Evolutionary conservation across 2,888 invertebrate genomes (phyloP), one percentile per base, ranked within the genome.

Genomic region (Heteromurus nitidus): DNA sequence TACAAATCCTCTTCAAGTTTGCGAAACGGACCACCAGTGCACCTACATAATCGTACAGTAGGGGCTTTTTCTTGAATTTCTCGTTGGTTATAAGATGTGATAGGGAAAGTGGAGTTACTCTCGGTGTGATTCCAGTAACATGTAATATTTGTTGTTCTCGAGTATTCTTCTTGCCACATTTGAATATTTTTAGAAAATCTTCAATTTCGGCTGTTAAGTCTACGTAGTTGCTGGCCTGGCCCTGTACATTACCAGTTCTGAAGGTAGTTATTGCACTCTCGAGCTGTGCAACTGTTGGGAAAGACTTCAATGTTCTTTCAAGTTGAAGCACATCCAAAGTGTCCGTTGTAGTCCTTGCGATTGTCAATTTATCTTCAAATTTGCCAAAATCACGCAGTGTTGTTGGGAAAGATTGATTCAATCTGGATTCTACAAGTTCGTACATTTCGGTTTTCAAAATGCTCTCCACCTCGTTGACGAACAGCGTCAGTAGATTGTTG

Each of bases 81-180:
- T 72, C 36, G 70, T 55, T 24, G 30, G 0, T 47, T 3, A 58
- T 31, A 13, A 53, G 60, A 0, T 60, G 50, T 22, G 81, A 42
- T 16, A 81, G 62, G 3, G 24, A 5, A 5, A 42, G 0, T 0
- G 84, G 82, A 13, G 36, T 26, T 16, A 69, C 22, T 31, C 82
- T 69, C 20, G 84, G 84, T 7, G 60, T 69, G 0, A 84, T 13
- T 13, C 81, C 79, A n/a, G 69, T n/a, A 3, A 55, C 31, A 26
- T 9, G 50, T 18, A 0, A 65, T 44, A 16, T 76, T 28, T 24
- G 67, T 31, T 22, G 67, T 50, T 18, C 47, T 44, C 20, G 36
- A 50, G 0, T 58, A 11, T 30, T 13, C 22, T 26, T 16, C 20
- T 20, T 75, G 44, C n/a, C 31, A 58, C 20, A 22, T 72, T 16